Percentiles rank a stretch among this genome's conserved stretches.
Conservation (phyloP, 1,140 invertebrate genomes). For the Lepidotrigona ventralis region DNA sequence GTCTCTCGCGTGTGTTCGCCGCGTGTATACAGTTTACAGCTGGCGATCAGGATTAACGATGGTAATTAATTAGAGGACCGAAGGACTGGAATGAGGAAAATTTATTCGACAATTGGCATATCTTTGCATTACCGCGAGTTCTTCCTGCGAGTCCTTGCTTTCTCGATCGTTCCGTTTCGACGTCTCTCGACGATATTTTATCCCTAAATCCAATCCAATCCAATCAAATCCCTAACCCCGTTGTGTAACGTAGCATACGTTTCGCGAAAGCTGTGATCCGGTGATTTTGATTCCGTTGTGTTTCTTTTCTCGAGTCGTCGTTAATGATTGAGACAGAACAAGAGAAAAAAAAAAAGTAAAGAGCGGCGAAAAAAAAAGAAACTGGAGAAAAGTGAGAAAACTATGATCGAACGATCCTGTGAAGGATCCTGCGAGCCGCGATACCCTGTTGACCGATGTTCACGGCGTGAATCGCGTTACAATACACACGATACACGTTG, state of each 20-base stretch:
- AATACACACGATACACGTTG: slow-evolving; percentile 12
- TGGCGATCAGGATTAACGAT: not conserved
- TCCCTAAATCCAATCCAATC: slow-evolving; percentile 4
- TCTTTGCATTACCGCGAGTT: not conserved
- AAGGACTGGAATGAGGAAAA: slow-evolving; percentile 31
- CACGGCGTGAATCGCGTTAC: slow-evolving; percentile 45
- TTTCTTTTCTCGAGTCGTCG: slow-evolving; percentile 49
- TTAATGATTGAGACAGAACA: slow-evolving; percentile 50
- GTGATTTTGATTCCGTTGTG: slow-evolving; percentile 61
- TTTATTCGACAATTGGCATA: not conserved
- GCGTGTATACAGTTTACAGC: not conserved
- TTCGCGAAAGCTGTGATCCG: slow-evolving; percentile 71
- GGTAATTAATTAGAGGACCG: slow-evolving; percentile 30
- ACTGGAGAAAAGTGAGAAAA: not conserved
- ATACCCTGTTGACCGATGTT: slow-evolving; percentile 16
- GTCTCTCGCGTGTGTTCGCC: not conserved
- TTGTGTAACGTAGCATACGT: slow-evolving; percentile 55
- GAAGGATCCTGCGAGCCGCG: slow-evolving; percentile 32
- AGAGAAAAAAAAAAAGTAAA: slow-evolving; percentile 25
- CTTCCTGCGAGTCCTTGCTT: slow-evolving; percentile 47
- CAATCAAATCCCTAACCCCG: slow-evolving; percentile 39
- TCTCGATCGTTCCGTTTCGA: slow-evolving; percentile 45
- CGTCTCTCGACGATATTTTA: slow-evolving; percentile 6
- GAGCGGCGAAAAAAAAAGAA: not conserved
- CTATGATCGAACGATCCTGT: slow-evolving; percentile 20